A percentile compares a stretch with the other conserved stretches of the same genome.
These are phyloP conservation scores for Berghia stephanieae DNA, from an alignment of 1,140 invertebrate genomes.

Conservation along the genomic window DNA sequence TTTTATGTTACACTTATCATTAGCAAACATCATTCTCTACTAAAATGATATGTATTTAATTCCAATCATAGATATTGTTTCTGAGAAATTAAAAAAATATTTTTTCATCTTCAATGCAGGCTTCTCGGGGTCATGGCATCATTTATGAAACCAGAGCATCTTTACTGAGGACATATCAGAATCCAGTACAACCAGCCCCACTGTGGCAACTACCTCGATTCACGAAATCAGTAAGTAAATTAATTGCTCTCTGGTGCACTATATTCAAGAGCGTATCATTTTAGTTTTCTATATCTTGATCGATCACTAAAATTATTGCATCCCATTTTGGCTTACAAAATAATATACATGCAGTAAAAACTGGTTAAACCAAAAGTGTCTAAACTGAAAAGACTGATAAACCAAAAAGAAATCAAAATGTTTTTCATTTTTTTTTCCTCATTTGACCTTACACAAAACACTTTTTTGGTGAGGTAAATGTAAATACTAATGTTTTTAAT, in stretches of 20 bases:
- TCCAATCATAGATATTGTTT: too few species aligned
- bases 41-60: too few species aligned
- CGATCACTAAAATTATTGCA: not conserved
- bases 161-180: constrained; percentile 58
- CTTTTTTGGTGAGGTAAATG: not conserved
- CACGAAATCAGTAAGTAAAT: constrained; percentile 49
- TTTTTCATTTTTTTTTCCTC: not conserved
- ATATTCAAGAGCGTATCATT: not conserved
- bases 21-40: too few species aligned
- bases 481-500: too few species aligned
- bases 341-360: too few species aligned
- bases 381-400: too few species aligned
- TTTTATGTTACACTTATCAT: too few species aligned
- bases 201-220: constrained; percentile 64
- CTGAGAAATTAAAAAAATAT: too few species aligned
- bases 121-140: constrained; percentile 11
- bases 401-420: not conserved
- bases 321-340: not conserved
- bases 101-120: too few species aligned
- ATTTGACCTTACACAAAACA: not conserved
- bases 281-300: not conserved
- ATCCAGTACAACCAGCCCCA: constrained; percentile 56
- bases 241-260: not conserved
- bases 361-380: too few species aligned
- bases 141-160: constrained; percentile 59